Evolutionary conservation across 2,888 invertebrate genomes (phyloP).

Genomic region (Exephanes ischioxanthus): DNA sequence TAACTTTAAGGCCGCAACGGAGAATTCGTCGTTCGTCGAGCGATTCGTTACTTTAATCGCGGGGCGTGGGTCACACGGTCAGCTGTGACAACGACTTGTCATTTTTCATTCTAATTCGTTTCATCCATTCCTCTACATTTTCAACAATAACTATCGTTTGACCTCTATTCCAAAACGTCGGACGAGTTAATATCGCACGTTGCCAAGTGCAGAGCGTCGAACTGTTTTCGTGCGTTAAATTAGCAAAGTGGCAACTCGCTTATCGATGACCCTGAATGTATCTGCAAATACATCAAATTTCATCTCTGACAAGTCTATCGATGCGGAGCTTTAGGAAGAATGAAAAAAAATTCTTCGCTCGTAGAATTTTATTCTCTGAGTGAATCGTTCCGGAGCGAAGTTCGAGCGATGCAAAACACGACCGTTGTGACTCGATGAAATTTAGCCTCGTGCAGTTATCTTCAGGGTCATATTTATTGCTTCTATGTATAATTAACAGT

Average conservation of each 20-base stretch:
- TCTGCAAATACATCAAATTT: no score
- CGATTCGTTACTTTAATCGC: constrained; percentile 11
- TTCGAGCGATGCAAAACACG: no score
- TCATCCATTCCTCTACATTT: constrained; percentile 12
- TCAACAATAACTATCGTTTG: constrained; percentile 45
- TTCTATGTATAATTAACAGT: background rate
- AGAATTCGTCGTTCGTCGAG: constrained; percentile 25
- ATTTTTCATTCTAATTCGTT: constrained; percentile 22
- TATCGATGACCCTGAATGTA: constrained; percentile 25
- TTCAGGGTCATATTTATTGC: no score
- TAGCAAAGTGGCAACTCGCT: background rate
- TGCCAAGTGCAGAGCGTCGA: constrained; percentile 16
- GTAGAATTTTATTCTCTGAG: no score
- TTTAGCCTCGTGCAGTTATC: no score
- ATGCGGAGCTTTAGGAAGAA: constrained; percentile 8
- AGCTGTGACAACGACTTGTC: constrained; percentile 59
- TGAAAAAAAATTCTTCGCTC: no score
- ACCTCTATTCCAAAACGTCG: constrained; percentile 55
- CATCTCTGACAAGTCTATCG: no score
- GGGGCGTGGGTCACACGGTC: constrained; percentile 65
- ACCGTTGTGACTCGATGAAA: no score
- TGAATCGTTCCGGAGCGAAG: no score
- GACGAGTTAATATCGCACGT: constrained; percentile 34
- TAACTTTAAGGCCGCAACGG: constrained; percentile 59
- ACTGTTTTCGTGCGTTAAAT: constrained; percentile 2